Conservation (phyloP, 2,113 vertebrate species). For the Zapornia atra region DNA sequence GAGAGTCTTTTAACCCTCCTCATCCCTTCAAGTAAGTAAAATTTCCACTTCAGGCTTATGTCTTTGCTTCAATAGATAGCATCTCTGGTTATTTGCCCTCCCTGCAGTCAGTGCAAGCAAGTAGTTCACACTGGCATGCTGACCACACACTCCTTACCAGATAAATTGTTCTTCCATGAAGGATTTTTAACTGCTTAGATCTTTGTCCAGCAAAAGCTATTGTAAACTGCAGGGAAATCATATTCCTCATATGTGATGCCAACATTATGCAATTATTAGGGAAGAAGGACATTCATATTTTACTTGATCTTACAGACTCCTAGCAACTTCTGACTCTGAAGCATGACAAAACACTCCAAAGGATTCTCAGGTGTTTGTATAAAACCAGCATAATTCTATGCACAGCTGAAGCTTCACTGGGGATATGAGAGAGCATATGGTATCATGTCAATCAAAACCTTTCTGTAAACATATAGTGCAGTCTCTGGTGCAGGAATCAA, state of each 20-base stretch:
- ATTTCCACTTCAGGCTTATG: neutral
- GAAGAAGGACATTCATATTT: neutral
- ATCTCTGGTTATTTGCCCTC: neutral
- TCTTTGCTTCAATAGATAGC: neutral
- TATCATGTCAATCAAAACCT: neutral
- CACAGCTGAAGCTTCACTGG: neutral
- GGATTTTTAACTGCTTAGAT: constrained; percentile 1
- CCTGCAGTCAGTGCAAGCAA: neutral
- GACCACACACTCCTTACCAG: neutral
- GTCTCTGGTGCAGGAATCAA: neutral
- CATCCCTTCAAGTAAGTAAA: neutral
- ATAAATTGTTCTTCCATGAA: neutral
- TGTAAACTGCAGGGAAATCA: neutral
- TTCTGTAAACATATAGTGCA: neutral
- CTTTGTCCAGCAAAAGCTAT: neutral
- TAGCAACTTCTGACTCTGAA: neutral
- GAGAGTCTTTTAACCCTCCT: neutral
- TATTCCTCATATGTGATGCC: neutral
- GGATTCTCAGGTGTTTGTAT: neutral
- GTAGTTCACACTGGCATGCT: neutral
- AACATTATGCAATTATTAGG: neutral
- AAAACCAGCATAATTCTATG: neutral
- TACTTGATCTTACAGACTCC: neutral
- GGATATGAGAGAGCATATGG: neutral
- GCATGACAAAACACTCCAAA: neutral